Percentiles rank a stretch among this genome's conserved stretches.
These are phyloP conservation scores for Vulpes lagopus DNA, from an alignment of 2,113 vertebrate species.

Conservation along the genomic window DNA sequence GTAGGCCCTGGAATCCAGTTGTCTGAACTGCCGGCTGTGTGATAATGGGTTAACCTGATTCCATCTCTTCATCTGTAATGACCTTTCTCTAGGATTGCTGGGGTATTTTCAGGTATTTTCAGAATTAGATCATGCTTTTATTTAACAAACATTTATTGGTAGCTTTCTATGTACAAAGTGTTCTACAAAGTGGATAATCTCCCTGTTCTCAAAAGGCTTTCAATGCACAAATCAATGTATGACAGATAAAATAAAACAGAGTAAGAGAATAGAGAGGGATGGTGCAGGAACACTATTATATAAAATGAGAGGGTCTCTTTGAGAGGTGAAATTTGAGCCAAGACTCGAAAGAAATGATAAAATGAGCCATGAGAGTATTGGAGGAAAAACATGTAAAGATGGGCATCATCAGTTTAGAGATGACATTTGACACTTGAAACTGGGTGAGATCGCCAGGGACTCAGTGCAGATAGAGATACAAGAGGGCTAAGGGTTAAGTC, in stretches of 20 bases:
- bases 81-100: background rate
- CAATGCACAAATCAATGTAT: background rate
- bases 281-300: background rate
- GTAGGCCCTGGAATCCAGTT: background rate
- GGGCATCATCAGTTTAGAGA: background rate
- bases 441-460: background rate
- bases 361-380: background rate
- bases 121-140: background rate
- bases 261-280: background rate
- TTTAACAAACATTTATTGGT: background rate
- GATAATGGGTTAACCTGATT: background rate
- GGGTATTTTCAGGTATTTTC: background rate
- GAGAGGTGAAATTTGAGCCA: background rate
- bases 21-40: background rate
- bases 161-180: background rate
- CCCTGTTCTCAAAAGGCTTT: background rate
- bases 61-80: constrained; percentile 16
- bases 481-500: background rate
- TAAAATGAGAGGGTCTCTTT: background rate
- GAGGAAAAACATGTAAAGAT: background rate
- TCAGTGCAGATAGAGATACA: background rate
- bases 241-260: background rate
- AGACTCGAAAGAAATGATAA: background rate
- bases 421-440: background rate
- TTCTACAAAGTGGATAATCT: background rate